These are phyloP conservation scores for Pollenia angustigena DNA, from an alignment of 2,888 invertebrate genomes.

Conservation along the genomic window DNA sequence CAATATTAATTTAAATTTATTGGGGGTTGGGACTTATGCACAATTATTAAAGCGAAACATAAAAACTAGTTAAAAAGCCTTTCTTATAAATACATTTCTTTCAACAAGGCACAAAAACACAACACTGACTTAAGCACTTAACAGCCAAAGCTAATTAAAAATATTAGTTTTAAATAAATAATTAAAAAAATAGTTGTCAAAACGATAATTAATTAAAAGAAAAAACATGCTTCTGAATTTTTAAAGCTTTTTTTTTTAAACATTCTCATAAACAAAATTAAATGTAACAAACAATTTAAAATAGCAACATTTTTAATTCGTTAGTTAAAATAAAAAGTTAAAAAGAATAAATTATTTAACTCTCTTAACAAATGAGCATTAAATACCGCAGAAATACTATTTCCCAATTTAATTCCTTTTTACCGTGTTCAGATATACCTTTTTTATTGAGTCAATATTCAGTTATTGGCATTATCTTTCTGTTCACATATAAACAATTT, in stretches of 20 bases:
- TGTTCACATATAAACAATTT: no score
- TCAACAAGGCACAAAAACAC: constrained; percentile 39
- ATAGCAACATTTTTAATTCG: background rate
- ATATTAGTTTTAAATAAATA: constrained; percentile 11
- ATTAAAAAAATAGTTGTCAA: background rate
- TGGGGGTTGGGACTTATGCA: constrained; percentile 2
- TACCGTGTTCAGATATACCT: no score
- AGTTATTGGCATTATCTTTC: no score
- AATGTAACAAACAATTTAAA: background rate
- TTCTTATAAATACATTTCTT: constrained; percentile 10
- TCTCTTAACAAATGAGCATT: no score
- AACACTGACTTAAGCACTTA: constrained; percentile 58
- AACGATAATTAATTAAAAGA: constrained; percentile 11
- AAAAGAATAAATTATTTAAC: no score
- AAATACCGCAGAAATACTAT: no score
- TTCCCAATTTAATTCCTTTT: no score
- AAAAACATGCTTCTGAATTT: constrained; percentile 40
- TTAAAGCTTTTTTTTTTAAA: constrained; percentile 13
- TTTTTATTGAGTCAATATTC: no score
- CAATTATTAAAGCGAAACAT: constrained; percentile 46
- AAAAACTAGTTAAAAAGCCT: constrained; percentile 23
- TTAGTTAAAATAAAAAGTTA: no score
- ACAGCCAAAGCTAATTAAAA: constrained; percentile 52
- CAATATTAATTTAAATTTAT: background rate
- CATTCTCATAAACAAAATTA: constrained; percentile 12